Percentiles rank a stretch among this genome's conserved stretches.
These are phyloP conservation scores for Acleris emargana DNA, from an alignment of 2,888 invertebrate species.

Conservation along the genomic window DNA sequence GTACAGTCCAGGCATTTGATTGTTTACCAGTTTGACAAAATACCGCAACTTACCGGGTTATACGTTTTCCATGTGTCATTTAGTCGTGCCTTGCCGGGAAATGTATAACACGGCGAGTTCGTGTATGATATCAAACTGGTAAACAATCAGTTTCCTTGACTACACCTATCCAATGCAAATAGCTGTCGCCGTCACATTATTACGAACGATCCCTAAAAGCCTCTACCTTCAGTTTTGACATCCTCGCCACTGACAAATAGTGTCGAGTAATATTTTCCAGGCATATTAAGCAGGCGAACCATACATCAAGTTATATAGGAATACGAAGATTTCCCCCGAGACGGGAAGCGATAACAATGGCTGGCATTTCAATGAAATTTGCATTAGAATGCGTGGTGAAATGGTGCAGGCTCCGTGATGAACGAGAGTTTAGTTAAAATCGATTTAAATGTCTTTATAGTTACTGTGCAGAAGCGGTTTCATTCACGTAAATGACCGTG, in stretches of 20 bases:
- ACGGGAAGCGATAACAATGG: conserved; percentile 75
- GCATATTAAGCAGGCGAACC: conserved; percentile 17
- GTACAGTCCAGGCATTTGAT: no score
- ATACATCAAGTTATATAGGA: conserved; percentile 56
- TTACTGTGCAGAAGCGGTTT: not conserved
- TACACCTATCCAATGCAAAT: no score
- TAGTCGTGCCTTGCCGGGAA: no score
- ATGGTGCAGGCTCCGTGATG: conserved; percentile 71
- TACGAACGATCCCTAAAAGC: no score
- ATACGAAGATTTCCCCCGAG: conserved; percentile 59
- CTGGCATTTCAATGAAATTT: conserved; percentile 77
- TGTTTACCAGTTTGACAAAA: no score
- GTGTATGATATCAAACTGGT: no score
- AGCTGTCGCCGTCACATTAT: no score
- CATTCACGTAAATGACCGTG: not conserved
- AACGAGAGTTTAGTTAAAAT: conserved; percentile 45
- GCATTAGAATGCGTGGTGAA: conserved; percentile 75
- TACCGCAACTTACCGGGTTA: no score
- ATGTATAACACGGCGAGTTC: no score
- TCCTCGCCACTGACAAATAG: not conserved
- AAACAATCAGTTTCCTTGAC: no score
- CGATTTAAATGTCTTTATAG: conserved; percentile 17
- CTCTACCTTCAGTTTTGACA: not conserved
- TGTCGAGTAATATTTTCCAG: conserved; percentile 22
- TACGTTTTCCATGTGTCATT: no score